Evolutionary conservation across 2,888 invertebrate species (phyloP), one percentile per base, ranked within the genome.

Genomic region (Drosophila engyochracea): DNA sequence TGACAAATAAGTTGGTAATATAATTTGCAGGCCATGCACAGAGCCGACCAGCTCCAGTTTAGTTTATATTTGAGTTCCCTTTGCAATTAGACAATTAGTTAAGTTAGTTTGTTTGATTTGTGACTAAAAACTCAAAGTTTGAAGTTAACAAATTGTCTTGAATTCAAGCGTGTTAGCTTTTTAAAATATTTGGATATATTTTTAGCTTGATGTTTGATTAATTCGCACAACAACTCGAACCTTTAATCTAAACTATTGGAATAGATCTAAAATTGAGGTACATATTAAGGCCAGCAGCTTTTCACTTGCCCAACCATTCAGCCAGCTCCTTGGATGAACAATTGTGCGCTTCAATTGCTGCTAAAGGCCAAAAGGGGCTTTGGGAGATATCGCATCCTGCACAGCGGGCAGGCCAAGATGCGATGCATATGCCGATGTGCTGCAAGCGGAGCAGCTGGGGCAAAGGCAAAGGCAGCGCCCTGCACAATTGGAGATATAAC

Each of bases 1-100:
- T 80, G 79, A 79, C 81, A 79, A 79, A 80, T 76, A 69, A 73
- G 69, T 57, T 80, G 81, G 68, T 49, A 58, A 76, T 64, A 73
- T 72, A 80, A 79, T 79, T 79, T 69, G 68, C 68, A 60, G 58
- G 61, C 68, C 65, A 74, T 65, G 64, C 72, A 76, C 66, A 52
- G 41, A 52, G 31, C 47, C 47, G 33, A 41, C 22, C 55, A 61
- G 22, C 14, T 53, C 10, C 25, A 61, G 35, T 49, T 52, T 22
- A 31, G 52, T 70, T 53, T 61, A 41, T 30, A 41, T 16, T 10
- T 10, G 33, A 70, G 62, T 59, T 54, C 19, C 33, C 31, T 16
- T 57, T 19, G 31, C 47, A 53, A 74, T 66, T 57, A 53, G 57
- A 30, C 33, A 74, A 74, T 67, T 62, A 58, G 57, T 44, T n/a